Evolutionary conservation across 1,140 invertebrate genomes (phyloP), one percentile per base, ranked within the genome.

Genomic region (Temnothorax curvispinosus): DNA sequence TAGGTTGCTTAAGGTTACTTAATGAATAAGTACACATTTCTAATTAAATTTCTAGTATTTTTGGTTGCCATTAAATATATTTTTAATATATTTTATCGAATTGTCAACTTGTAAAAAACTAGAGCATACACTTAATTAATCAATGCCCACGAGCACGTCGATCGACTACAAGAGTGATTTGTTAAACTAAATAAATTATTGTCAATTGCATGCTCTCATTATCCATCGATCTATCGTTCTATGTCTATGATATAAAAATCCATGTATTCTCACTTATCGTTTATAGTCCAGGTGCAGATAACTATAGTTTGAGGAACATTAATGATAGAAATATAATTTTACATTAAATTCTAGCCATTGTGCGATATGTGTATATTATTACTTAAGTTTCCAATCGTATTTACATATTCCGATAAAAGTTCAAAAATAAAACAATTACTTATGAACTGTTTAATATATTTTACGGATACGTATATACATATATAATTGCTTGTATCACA

Each of bases 201-300:
- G 8, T 56, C 44, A 47, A 35, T 8, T 64, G 41, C 60, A 47
- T 62, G 35, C 21, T 44, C 38, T 60, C 6, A 8, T 64, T 60
- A 21, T 62, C 2, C 8, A 56, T n/a, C 32, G 15, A 1, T 64
- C 41, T 62, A 64, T 64, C 44, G 7, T 62, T 1, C 27, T 78
- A 47, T n/a, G 18, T 5, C 75, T 78, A 78, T 6, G 13, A 78
- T 78, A 78, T 77, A 77, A 77, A 77, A 77, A 77, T 77, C 21
- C 8, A 62, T 62, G 11, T 47, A 47, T 47, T 77, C 11, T 77
- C 18, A 77, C 27, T 62, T 77, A 60, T 15, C 15, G 15, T 11
- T 47, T 47, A 56, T n/a, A 32, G 18, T 75, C 54, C 15, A 41
- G 7, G 21, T 27, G 21, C 56, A 11, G 56, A 58, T 32, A 62